Conservation (phyloP, 2,888 invertebrate genomes). For the Diadegma fenestrale region DNA sequence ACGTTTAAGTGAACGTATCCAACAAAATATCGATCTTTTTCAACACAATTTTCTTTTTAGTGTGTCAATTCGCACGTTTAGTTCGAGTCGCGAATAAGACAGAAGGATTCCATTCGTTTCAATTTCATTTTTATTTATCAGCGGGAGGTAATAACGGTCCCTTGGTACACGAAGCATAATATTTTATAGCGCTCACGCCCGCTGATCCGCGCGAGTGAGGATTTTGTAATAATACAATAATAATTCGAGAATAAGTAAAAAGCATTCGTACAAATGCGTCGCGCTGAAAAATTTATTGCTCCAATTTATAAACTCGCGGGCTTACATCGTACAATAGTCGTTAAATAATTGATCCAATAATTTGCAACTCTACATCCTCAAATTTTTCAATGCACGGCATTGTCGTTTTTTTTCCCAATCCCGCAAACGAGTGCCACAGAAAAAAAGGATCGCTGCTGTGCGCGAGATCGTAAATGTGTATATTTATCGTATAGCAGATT, state of each 20-base stretch:
- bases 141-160: neutral
- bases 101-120: neutral
- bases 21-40: no score
- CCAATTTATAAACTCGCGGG: conserved; percentile 73
- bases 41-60: no score
- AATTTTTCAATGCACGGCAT: neutral
- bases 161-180: neutral
- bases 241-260: neutral
- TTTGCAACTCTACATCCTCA: neutral
- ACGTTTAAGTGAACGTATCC: no score
- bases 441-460: no score
- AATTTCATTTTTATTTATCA: neutral
- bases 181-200: no score
- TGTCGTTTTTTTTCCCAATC: neutral
- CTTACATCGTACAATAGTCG: conserved; percentile 3
- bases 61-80: no score
- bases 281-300: conserved; percentile 73
- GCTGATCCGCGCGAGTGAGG: no score
- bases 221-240: no score
- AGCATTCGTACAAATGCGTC: conserved; percentile 39
- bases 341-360: neutral
- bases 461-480: no score
- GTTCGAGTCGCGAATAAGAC: neutral
- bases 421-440: neutral
- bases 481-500: no score